A percentile compares a stretch with the other conserved stretches of the same genome.
These are phyloP conservation scores for Neocloeon triangulifer DNA, from an alignment of 1,140 invertebrate species.

Conservation along the genomic window DNA sequence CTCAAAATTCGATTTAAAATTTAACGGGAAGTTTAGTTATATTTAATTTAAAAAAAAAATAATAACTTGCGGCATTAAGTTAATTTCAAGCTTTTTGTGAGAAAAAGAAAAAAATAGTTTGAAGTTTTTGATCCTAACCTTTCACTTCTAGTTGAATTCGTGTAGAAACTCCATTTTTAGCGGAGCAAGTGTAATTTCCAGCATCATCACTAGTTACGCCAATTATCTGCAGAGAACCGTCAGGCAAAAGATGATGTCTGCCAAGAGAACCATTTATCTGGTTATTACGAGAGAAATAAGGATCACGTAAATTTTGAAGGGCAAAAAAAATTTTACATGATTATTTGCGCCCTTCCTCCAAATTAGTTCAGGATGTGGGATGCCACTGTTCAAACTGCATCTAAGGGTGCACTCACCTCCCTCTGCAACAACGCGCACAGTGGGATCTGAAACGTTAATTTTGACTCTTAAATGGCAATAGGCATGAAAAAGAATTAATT, in stretches of 20 bases:
- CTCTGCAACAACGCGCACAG: conserved; percentile 37
- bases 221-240: conserved; percentile 56
- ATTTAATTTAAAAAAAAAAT: conserved; percentile 4
- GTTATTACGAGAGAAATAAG: no score
- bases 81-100: no score
- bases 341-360: conserved; percentile 48
- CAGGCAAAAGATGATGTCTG: conserved; percentile 38
- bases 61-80: no score
- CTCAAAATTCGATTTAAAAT: no score
- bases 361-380: conserved; percentile 44
- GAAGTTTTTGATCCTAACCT: no score
- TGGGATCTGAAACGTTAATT: conserved; percentile 19
- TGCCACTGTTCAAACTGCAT: conserved; percentile 48
- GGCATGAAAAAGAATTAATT: no score
- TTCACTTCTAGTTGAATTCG: conserved; percentile 45
- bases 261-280: conserved; percentile 44
- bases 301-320: no score
- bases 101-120: no score
- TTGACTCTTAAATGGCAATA: no score
- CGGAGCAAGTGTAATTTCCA: conserved; percentile 64
- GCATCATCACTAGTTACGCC: conserved; percentile 55
- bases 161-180: conserved; percentile 50
- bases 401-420: conserved; percentile 45
- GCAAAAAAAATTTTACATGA: no score
- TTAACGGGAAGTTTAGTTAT: no score